Evolutionary conservation across 2,797 vertebrate species (phyloP).

Genomic region (Cossypha heuglini): DNA sequence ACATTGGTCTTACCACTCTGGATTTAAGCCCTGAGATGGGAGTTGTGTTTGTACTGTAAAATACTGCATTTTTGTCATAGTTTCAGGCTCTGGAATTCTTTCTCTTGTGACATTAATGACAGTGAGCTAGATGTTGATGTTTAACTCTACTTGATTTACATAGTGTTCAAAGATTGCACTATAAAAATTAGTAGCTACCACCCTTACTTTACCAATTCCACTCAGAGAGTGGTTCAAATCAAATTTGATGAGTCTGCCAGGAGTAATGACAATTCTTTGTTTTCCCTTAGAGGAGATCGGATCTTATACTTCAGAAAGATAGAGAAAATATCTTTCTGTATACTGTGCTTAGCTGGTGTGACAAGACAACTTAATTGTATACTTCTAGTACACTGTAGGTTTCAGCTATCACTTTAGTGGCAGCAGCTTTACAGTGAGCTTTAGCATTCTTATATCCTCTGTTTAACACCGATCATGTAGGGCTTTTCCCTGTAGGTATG

Average conservation of each 20-base stretch:
- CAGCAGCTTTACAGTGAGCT: neutral
- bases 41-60: neutral
- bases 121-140: neutral
- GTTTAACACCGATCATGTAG: neutral
- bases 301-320: neutral
- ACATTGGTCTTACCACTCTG: neutral
- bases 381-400: neutral
- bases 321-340: too few relatives aligned
- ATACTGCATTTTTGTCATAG: neutral
- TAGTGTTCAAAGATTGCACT: neutral
- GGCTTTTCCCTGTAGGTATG: neutral
- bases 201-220: neutral
- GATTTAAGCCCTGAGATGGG: neutral
- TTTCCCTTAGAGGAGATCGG: neutral
- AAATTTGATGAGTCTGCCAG: neutral
- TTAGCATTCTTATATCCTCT: neutral
- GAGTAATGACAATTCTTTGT: neutral
- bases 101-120: neutral
- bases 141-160: neutral
- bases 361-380: neutral
- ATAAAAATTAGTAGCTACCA: neutral
- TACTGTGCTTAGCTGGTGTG: neutral
- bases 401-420: neutral
- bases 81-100: neutral
- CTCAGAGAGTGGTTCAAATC: neutral